Evolutionary conservation across 2,888 invertebrate species (phyloP).

Genomic region (Nomada ferruginata): DNA sequence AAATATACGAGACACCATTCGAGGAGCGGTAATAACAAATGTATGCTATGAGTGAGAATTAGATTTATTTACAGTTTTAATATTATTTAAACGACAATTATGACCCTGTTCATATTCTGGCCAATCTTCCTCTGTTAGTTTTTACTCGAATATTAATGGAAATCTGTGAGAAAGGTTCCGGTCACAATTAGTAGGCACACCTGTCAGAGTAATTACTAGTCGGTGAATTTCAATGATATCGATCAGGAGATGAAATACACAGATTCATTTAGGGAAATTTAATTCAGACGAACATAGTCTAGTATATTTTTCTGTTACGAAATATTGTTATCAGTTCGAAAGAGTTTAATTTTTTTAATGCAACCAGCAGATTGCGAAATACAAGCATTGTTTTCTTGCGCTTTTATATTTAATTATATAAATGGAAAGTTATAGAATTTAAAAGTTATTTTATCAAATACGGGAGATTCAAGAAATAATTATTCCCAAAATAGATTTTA

Average conservation of each 20-base stretch:
- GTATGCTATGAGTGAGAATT: not conserved
- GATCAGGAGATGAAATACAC: not conserved
- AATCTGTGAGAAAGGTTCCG: not conserved
- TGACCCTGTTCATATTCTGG: not conserved
- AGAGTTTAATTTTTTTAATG: not conserved
- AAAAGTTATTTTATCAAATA: too few relatives aligned
- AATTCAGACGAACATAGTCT: not conserved
- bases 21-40: not conserved
- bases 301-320: not conserved
- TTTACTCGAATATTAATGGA: not conserved
- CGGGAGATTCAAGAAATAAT: too few relatives aligned
- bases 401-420: too few relatives aligned
- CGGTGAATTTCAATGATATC: constrained; percentile 15
- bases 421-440: too few relatives aligned
- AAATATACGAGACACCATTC: not conserved
- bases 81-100: constrained; percentile 7
- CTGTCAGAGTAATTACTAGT: constrained; percentile 12
- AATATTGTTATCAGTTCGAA: not conserved
- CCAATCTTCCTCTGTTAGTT: not conserved
- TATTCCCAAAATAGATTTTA: too few relatives aligned
- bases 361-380: not conserved
- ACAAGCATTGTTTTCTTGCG: not conserved
- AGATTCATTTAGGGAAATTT: not conserved
- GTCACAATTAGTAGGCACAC: not conserved
- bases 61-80: not conserved